phyloP scores from a whole-genome alignment of 2,113 vertebrate genomes.

The Myotis yumanensis region DNA sequence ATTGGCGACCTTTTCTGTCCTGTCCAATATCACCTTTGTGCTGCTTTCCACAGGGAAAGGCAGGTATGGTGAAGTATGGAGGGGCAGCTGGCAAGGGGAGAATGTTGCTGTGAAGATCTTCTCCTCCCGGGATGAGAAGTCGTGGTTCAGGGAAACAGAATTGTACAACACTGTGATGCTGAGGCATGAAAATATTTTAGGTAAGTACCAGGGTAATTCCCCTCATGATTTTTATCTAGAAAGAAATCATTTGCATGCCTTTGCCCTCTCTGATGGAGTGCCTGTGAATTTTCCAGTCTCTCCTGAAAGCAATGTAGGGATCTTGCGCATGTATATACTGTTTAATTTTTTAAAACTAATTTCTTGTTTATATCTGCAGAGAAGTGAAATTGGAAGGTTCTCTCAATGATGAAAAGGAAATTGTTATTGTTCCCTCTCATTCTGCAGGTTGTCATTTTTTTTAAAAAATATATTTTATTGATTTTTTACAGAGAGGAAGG shows the following conservation, averaged over 20 bases:
- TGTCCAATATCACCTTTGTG: not conserved
- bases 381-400: conserved; percentile 43
- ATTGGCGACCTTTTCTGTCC: not conserved
- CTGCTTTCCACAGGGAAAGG: conserved; percentile 90
- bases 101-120: conserved; percentile 99
- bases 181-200: conserved; percentile 96
- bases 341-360: conserved; percentile 38
- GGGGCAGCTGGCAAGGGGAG: conserved; percentile 98
- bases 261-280: not conserved
- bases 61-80: conserved; percentile 97
- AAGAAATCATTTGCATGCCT: not conserved
- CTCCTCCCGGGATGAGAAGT: conserved; percentile 98
- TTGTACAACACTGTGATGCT: conserved; percentile 98
- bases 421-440: conserved; percentile 41
- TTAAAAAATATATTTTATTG: too few relatives aligned
- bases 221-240: not conserved
- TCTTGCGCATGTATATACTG: not conserved
- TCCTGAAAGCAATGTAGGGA: not conserved
- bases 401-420: conserved; percentile 52
- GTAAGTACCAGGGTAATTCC: conserved; percentile 80
- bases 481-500: too few relatives aligned
- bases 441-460: conserved; percentile 68
- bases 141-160: conserved; percentile 99
- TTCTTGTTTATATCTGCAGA: conserved; percentile 52
- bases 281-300: not conserved